Evolutionary conservation across 30 jellyfish, hydroid and myxozoan genomes (phyloP).

Genomic region (Sanderia malayensis): DNA sequence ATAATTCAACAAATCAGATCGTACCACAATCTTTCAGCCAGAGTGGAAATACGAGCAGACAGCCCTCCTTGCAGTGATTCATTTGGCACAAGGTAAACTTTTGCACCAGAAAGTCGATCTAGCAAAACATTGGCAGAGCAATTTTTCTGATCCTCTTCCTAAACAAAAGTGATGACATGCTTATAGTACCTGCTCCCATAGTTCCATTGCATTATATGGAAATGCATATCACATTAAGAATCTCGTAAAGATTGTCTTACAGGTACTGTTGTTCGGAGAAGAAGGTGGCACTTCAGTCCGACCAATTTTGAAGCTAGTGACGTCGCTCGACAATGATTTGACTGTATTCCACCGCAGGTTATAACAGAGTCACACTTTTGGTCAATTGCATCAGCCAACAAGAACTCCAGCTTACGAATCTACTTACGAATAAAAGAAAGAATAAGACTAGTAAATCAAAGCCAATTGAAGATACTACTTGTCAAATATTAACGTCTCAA

Average conservation of each 20-base stretch:
- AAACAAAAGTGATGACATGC: no score
- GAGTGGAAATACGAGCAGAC: conserved; percentile 32
- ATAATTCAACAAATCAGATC: no score
- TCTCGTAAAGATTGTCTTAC: conserved; percentile 36
- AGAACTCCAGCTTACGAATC: conserved; percentile 76
- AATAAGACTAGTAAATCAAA: no score
- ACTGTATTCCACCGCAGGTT: conserved; percentile 78
- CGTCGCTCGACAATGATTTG: conserved; percentile 84
- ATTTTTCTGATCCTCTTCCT: conserved; percentile 52
- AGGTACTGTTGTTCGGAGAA: conserved; percentile 40
- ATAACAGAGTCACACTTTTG: conserved; percentile 48
- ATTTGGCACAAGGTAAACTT: conserved; percentile 63
- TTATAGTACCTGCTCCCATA: no score
- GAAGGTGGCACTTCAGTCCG: conserved; percentile 69
- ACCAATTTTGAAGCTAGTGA: conserved; percentile 56
- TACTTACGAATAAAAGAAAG: conserved; percentile 9
- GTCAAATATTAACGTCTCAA: no score
- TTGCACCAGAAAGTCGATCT: conserved; percentile 59
- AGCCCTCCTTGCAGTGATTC: conserved; percentile 71
- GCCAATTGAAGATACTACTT: no score
- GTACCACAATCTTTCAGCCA: conserved; percentile 49
- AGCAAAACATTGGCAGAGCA: conserved; percentile 54
- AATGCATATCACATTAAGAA: no score
- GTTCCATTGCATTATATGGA: no score
- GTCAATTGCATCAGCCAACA: conserved; percentile 76